Percentiles rank a stretch among this genome's conserved stretches.
Evolutionary conservation across 1,140 invertebrate species (phyloP).

Genomic region (Melitaea cinxia): DNA sequence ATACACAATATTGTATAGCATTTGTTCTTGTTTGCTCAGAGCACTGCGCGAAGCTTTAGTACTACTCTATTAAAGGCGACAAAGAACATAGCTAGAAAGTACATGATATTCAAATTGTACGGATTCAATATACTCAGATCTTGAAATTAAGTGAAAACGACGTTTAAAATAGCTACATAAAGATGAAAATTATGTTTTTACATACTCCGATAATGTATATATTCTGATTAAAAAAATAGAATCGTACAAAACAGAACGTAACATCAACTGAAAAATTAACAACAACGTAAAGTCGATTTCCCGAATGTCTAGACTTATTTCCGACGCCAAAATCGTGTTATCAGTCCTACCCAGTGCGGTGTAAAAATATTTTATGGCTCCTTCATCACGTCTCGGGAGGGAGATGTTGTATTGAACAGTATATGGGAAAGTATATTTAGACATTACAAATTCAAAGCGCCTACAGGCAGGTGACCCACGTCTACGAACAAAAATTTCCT

Average conservation of each 20-base stretch:
- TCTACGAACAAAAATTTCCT: slow-evolving; percentile 41
- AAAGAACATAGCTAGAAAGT: slow-evolving; percentile 32
- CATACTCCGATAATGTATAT: no score
- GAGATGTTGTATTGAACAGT: slow-evolving; percentile 9
- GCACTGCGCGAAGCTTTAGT: slow-evolving; percentile 22
- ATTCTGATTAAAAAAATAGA: no score
- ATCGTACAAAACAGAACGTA: neutral
- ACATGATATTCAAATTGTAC: slow-evolving; percentile 35
- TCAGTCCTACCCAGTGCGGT: neutral
- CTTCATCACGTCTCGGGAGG: slow-evolving; percentile 13
- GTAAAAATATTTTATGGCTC: slow-evolving; percentile 10
- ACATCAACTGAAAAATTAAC: slow-evolving; percentile 7
- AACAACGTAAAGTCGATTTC: slow-evolving; percentile 64
- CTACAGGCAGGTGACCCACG: slow-evolving; percentile 41
- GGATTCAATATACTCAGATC: slow-evolving; percentile 1
- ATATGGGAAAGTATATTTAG: slow-evolving; percentile 27
- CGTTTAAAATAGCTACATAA: neutral
- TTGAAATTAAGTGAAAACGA: neutral
- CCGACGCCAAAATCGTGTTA: slow-evolving; percentile 39
- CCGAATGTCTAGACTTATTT: slow-evolving; percentile 69
- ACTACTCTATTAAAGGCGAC: slow-evolving; percentile 30
- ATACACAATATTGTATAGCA: slow-evolving; percentile 26
- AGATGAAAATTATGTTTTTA: neutral
- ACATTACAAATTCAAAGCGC: slow-evolving; percentile 45
- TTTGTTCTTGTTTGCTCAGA: slow-evolving; percentile 29